Evolutionary conservation across 2,888 invertebrate genomes (phyloP).

Genomic region (Odontothrips loti): DNA sequence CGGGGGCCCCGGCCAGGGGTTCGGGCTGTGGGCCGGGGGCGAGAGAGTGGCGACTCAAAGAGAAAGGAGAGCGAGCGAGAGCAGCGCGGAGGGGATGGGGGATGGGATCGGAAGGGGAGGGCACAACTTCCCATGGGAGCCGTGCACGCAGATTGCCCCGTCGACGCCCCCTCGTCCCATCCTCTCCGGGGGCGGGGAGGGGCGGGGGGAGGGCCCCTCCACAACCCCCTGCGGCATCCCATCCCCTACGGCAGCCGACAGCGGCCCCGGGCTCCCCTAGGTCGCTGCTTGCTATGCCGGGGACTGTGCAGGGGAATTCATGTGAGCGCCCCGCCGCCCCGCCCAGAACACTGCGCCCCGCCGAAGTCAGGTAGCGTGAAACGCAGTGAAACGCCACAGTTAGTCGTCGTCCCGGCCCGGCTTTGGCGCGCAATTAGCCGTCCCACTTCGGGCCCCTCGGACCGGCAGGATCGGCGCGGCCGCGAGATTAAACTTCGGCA

Average conservation of each 20-base stretch:
- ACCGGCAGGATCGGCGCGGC: no score
- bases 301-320: no score
- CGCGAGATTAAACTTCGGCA: not conserved
- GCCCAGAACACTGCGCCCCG: not conserved
- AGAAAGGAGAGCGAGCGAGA: not conserved
- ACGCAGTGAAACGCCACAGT: not conserved
- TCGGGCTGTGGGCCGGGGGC: not conserved
- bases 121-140: not conserved
- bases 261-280: no score
- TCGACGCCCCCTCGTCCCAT: not conserved
- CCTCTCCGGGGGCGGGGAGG: not conserved
- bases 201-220: not conserved
- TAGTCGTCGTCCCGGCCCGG: not conserved
- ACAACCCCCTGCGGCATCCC: no score
- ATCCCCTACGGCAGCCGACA: no score
- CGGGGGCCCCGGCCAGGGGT: not conserved
- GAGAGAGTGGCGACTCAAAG: not conserved
- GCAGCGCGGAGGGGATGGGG: not conserved
- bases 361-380: not conserved
- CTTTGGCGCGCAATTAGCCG: no score
- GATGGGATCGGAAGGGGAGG: not conserved
- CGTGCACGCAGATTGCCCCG: conserved; percentile 21
- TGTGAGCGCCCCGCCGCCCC: not conserved
- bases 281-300: no score
- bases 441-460: not conserved